A percentile compares a stretch with the other conserved stretches of the same genome.
These are phyloP conservation scores for Copidosoma aretas DNA, from an alignment of 2,888 invertebrate species.

Conservation along the genomic window DNA sequence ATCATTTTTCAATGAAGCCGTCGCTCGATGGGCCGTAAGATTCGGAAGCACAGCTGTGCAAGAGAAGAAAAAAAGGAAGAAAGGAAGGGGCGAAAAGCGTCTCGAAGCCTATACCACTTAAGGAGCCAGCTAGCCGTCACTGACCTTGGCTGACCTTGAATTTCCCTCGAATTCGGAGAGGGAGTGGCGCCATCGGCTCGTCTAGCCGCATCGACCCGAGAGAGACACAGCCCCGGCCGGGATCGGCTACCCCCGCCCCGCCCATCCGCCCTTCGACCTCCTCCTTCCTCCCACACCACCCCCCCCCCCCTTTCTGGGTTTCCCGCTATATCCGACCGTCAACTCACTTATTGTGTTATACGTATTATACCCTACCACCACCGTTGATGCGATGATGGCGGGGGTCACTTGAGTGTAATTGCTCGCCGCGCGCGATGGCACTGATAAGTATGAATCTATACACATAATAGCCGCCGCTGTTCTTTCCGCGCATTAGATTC, in stretches of 20 bases:
- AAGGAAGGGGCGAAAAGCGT: neutral
- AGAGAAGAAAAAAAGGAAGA: constrained; percentile 1
- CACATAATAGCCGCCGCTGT: too few relatives aligned
- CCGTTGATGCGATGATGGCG: too few relatives aligned
- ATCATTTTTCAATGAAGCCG: too few relatives aligned
- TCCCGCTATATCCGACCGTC: neutral
- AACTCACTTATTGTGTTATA: too few relatives aligned
- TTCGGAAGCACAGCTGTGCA: too few relatives aligned
- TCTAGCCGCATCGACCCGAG: constrained; percentile 66
- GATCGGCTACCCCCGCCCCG: neutral
- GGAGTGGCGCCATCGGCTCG: constrained; percentile 44
- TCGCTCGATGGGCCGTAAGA: too few relatives aligned
- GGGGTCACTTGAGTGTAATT: too few relatives aligned
- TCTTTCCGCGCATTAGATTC: too few relatives aligned
- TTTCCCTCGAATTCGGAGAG: constrained; percentile 51
- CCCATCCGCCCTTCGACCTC: neutral
- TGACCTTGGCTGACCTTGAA: constrained; percentile 58
- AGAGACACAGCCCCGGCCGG: neutral
- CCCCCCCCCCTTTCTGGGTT: neutral
- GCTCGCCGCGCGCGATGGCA: too few relatives aligned
- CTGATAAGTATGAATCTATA: too few relatives aligned
- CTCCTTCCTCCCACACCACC: neutral
- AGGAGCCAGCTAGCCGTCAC: constrained; percentile 29
- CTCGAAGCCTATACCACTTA: neutral
- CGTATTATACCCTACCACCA: too few relatives aligned